Conservation (phyloP, 1,140 invertebrate species). For the Lanistes nyassanus region DNA sequence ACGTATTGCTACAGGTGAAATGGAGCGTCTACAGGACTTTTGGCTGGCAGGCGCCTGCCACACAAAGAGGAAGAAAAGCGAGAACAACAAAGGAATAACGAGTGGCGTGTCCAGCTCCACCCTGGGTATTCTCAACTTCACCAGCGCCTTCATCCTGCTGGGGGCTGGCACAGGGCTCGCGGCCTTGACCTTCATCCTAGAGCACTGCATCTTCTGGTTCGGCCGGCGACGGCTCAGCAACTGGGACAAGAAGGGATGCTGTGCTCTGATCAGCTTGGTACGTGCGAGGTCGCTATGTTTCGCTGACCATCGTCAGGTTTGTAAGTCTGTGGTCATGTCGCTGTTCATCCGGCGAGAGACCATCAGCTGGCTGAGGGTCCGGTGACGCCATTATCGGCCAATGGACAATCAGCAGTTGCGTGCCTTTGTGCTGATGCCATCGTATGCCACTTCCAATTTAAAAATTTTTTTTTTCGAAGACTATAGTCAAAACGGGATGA, state of each 20-base stretch:
- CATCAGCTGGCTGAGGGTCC: no score
- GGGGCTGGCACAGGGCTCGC: constrained; percentile 92
- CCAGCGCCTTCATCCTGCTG: constrained; percentile 90
- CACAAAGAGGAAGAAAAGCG: constrained; percentile 72
- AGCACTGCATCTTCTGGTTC: constrained; percentile 95
- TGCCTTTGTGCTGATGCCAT: no score
- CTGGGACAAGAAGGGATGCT: constrained; percentile 87
- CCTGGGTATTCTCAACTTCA: constrained; percentile 95
- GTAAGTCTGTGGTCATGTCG: no score
- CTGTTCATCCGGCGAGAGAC: no score
- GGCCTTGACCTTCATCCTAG: constrained; percentile 83
- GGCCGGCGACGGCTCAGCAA: constrained; percentile 85
- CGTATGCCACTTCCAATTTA: no score
- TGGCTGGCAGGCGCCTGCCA: constrained; percentile 97
- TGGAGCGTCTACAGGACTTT: constrained; percentile 92
- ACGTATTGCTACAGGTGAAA: constrained; percentile 76
- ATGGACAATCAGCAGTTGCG: background rate
- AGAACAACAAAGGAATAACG: constrained; percentile 15
- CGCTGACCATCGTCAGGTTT: background rate
- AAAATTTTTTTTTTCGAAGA: no score
- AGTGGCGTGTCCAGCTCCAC: constrained; percentile 75
- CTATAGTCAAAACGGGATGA: no score
- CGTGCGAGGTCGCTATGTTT: constrained; percentile 22
- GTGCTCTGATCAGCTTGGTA: constrained; percentile 89
- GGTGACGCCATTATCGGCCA: no score